phyloP scores from a whole-genome alignment of 2,888 invertebrate species.

The Orthosia gracilis region DNA sequence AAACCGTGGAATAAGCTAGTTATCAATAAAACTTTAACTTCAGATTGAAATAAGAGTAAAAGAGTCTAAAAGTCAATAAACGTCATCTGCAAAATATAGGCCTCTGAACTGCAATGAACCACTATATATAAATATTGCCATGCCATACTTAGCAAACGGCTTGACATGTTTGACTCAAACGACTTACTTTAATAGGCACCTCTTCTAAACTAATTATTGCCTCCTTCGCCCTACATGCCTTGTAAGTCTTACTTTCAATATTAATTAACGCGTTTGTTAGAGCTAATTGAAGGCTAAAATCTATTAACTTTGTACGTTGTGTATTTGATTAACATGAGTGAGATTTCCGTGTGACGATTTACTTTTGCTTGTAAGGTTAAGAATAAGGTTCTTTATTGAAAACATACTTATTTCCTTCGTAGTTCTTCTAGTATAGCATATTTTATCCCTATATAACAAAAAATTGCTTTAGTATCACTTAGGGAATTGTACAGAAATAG shows the following conservation, averaged over 20 bases:
- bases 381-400: neutral
- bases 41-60: neutral
- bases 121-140: too few species aligned
- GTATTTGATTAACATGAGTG: constrained; percentile 31
- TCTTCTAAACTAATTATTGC: constrained; percentile 15
- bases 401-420: too few species aligned
- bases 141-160: neutral
- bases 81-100: too few species aligned
- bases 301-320: constrained; percentile 43
- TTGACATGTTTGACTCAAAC: neutral
- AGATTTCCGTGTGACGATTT: constrained; percentile 30
- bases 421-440: neutral
- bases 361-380: neutral
- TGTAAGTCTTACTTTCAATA: constrained; percentile 39
- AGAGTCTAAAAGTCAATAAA: too few species aligned
- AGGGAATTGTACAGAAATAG: too few species aligned
- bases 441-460: neutral
- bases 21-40: neutral
- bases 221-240: constrained; percentile 11
- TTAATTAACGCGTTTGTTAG: constrained; percentile 54
- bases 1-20: too few species aligned
- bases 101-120: too few species aligned
- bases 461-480: too few species aligned
- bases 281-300: constrained; percentile 50
- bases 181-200: neutral